Evolutionary conservation across 2,888 invertebrate genomes (phyloP), one percentile per base, ranked within the genome.

Genomic region (Mimas tiliae): DNA sequence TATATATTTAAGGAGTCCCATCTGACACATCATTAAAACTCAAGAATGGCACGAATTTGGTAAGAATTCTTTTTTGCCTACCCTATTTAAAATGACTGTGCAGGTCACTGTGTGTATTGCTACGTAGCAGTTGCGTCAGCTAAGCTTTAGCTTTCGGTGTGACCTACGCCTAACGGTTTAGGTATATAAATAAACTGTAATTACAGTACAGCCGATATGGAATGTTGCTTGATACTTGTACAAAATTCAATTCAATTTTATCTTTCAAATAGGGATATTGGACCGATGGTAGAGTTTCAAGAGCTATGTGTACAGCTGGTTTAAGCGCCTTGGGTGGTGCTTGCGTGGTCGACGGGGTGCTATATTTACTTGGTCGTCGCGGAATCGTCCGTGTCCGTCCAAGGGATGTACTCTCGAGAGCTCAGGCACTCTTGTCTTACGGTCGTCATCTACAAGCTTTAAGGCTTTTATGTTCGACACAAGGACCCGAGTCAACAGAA

Each of bases 231-330:
- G 38, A 38, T 38, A 38, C 3, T 1, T 2, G 1, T 9, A 38
- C 7, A 16, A 33, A 51, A 62, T 38, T 63, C 11, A 53, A 42
- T 53, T 51, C 34, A 19, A 8, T 11, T 21, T 50, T 50, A 19
- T 48, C n/a, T 64, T 53, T 4, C 33, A 9, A 6, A 33, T 95
- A 98, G 93, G 99, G 97, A 0, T 93, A 99, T 51, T 98, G 98
- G 69, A 99, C 99, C 0, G 99, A 99, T 7, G 99, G 99, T 0
- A 98, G 98, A 83, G 99, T 96, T 74, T 94, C 97, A 69, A 94
- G 94, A 3, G 95, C 95, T 0, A 91, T 95, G 84, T 94, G 94
- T 51, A 82, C 90, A 65, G 95, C 95, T 0, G 95, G 95, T 0
- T 94, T 91, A 6, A 94, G 94, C 75, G 95, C 95, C 0, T 74